These are phyloP conservation scores for Aporophyla lueneburgensis DNA, from an alignment of 2,888 invertebrate genomes.

Conservation along the genomic window DNA sequence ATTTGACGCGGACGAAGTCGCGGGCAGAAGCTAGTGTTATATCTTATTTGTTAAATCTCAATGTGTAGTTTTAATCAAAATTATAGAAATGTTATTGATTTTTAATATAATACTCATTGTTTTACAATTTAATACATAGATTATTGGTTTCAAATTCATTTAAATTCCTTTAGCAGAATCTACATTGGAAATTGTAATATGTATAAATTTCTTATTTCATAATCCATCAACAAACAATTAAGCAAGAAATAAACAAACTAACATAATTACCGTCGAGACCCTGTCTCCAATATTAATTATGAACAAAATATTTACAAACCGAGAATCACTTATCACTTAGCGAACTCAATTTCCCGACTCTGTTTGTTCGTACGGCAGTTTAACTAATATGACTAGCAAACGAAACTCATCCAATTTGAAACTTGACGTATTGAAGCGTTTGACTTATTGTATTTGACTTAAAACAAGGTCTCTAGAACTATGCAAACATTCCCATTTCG, in stretches of 20 bases:
- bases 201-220: neutral
- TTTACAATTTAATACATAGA: neutral
- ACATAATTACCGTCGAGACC: conserved; percentile 14
- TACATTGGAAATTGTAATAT: neutral
- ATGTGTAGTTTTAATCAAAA: neutral
- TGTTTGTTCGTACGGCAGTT: conserved; percentile 63
- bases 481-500: conserved; percentile 18
- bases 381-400: conserved; percentile 57
- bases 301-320: conserved; percentile 54
- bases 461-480: conserved; percentile 36
- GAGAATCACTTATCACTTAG: conserved; percentile 39
- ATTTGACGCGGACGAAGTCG: too few species aligned
- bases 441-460: conserved; percentile 54
- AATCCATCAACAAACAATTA: neutral
- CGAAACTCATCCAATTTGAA: conserved; percentile 58
- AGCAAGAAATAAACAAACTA: conserved; percentile 16
- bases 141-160: neutral
- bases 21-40: too few species aligned
- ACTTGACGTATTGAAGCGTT: conserved; percentile 49
- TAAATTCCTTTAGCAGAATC: neutral
- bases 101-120: too few species aligned
- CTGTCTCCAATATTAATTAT: conserved; percentile 44
- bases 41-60: too few species aligned
- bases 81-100: too few species aligned
- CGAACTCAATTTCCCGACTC: conserved; percentile 49